Base-by-base conservation (phyloP, 2,888 invertebrate species). In the Steinernema hermaphroditum region DNA sequence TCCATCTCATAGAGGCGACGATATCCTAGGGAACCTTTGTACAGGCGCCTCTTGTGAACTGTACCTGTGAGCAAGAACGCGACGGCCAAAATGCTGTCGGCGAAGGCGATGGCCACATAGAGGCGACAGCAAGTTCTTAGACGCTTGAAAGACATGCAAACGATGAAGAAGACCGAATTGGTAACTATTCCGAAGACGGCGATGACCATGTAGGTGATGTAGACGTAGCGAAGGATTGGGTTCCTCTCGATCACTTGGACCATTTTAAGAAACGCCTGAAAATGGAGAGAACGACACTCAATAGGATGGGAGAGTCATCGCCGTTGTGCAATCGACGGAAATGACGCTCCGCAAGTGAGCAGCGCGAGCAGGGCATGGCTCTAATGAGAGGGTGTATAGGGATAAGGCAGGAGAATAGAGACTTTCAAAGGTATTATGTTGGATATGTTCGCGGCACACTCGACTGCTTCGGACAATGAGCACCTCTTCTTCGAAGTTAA, bases 61-160 rank as follows among this genome's bases (percentile, higher is more conserved):
- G n/a, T 16, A 54, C 54, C 54, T 24, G 54, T 54, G 54, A 22
- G 6, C 24, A 54, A 24, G 27, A 54, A 54, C 6, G 54, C 54
- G 27, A 54, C 4, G 27, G 24, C 14, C 4, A 54, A 27, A 16
- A 54, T 27, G 2, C 24, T 8, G 19, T 54, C 54, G 27, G 54
- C 54, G 16, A 54, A 22, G 6, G 54, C 54, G 27, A 54, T 54
- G 12, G 54, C 54, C 27, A 54, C 27, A 16, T 54, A 54, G 54
- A 54, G 54, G 2, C 54, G 22, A 16, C 54, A 54, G 27, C n/a
- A 14, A 16, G 27, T 54, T 8, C 54, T 22, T 8, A 54, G 27
- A 22, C 19, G 9, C 27, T 54, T 54, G 27, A 54, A 54, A 16
- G n/a, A 27, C 22, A 54, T 12, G 27, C 54, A 54, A 4, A 54